Conservation (phyloP, 2,888 invertebrate genomes). For the Pristionchus fissidentatus region DNA sequence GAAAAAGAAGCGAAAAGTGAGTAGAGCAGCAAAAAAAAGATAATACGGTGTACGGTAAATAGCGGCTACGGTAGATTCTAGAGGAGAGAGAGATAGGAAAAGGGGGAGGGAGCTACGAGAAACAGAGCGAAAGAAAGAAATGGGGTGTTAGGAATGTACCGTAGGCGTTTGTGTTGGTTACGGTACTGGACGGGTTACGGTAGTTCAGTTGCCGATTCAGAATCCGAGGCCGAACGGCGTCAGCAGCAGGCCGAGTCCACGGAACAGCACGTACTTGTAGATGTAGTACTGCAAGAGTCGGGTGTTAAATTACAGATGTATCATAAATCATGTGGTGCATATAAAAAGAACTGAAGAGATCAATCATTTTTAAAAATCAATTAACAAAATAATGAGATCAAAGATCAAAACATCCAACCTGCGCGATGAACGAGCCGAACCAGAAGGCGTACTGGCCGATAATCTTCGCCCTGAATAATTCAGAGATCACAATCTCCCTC, state of each 20-base stretch:
- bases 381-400: neutral
- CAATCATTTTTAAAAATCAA: neutral
- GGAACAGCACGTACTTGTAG: slow-evolving; percentile 35
- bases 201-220: neutral
- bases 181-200: neutral
- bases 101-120: neutral
- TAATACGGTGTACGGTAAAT: neutral
- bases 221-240: slow-evolving; percentile 37
- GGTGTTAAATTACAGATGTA: neutral
- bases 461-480: slow-evolving; percentile 59
- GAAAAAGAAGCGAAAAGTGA: neutral
- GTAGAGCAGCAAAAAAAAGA: too few species aligned
- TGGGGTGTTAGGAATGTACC: neutral
- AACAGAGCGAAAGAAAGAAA: neutral
- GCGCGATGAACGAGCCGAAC: slow-evolving; percentile 69
- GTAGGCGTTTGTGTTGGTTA: neutral
- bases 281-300: slow-evolving; percentile 1
- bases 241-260: slow-evolving; percentile 19
- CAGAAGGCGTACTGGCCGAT: slow-evolving; percentile 73
- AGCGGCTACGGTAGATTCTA: neutral
- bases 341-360: too few species aligned
- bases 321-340: slow-evolving; percentile 1
- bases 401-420: slow-evolving; percentile 48
- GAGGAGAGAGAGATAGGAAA: neutral
- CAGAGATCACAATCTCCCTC: too few species aligned